Percentiles rank a stretch among this genome's conserved stretches.
phyloP scores from a whole-genome alignment of 2,888 invertebrate species.

The Napeogenes sylphis region DNA sequence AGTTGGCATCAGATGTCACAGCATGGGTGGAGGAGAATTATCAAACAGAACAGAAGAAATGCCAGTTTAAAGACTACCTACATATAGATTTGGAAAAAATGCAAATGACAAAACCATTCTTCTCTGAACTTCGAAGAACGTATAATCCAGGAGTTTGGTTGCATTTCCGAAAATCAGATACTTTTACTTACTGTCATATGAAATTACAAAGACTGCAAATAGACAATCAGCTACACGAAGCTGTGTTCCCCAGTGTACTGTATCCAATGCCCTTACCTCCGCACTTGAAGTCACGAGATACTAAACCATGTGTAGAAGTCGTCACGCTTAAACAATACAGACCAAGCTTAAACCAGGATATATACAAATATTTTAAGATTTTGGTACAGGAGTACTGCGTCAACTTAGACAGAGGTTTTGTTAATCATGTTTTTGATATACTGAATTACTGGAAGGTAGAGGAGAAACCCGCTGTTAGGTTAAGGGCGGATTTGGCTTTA shows the following conservation, averaged over 20 bases:
- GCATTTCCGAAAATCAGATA: conserved; percentile 83
- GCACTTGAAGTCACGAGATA: conserved; percentile 47
- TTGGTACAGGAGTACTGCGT: conserved; percentile 82
- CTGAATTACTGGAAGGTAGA: conserved; percentile 78
- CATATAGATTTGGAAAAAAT: conserved; percentile 89
- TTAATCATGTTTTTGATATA: conserved; percentile 79
- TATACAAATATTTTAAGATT: conserved; percentile 80
- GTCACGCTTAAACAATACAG: conserved; percentile 73
- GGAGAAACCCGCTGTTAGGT: conserved; percentile 76
- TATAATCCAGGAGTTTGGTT: conserved; percentile 86
- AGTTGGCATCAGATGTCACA: conserved; percentile 84
- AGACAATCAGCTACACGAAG: conserved; percentile 85
- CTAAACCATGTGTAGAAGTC: conserved; percentile 80
- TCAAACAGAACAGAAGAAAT: conserved; percentile 81
- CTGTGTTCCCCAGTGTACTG: conserved; percentile 82
- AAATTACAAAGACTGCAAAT: conserved; percentile 83
- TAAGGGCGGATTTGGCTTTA: conserved; percentile 76
- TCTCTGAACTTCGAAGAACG: conserved; percentile 84
- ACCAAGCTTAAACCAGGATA: conserved; percentile 70
- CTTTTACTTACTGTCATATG: conserved; percentile 81
- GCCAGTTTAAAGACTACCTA: conserved; percentile 86
- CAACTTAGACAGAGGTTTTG: conserved; percentile 83
- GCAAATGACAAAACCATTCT: conserved; percentile 92
- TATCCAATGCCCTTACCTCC: conserved; percentile 79
- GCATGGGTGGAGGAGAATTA: conserved; percentile 91